Evolutionary conservation across 2,113 vertebrate genomes (phyloP).

Genomic region (Actinemys pallida): DNA sequence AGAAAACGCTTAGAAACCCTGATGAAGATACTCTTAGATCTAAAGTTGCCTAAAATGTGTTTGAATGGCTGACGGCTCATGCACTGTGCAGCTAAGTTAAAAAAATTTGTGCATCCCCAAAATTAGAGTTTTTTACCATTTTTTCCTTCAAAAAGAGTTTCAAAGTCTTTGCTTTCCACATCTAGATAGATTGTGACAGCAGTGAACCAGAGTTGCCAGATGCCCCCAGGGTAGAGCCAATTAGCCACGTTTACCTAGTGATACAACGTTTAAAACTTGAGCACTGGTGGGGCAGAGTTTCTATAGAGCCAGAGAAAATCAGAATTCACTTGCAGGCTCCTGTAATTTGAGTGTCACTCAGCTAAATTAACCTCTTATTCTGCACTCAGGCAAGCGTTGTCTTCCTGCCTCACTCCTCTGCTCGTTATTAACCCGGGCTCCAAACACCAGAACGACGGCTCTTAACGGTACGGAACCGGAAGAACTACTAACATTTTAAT

Average conservation of each 20-base stretch:
- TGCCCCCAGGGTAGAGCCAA: background rate
- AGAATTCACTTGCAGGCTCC: too few relatives aligned
- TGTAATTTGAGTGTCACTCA: background rate
- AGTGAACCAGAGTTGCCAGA: background rate
- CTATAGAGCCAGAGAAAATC: background rate
- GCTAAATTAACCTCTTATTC: background rate
- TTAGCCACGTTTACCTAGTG: background rate
- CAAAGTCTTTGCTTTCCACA: background rate
- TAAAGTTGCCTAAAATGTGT: background rate
- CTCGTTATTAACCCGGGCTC: background rate
- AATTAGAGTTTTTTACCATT: background rate
- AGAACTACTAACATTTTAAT: background rate
- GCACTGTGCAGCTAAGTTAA: background rate
- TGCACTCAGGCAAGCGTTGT: background rate
- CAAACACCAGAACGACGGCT: background rate
- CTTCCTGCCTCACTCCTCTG: background rate
- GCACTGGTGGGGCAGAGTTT: background rate
- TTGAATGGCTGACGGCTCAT: background rate
- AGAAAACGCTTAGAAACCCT: background rate
- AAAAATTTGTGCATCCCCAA: background rate
- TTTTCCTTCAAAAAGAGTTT: background rate
- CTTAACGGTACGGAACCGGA: background rate
- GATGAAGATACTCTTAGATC: background rate
- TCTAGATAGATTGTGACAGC: background rate
- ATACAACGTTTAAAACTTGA: background rate